Evolutionary conservation across 2,113 vertebrate species (phyloP).

Genomic region (Eretmodus cyanostictus): DNA sequence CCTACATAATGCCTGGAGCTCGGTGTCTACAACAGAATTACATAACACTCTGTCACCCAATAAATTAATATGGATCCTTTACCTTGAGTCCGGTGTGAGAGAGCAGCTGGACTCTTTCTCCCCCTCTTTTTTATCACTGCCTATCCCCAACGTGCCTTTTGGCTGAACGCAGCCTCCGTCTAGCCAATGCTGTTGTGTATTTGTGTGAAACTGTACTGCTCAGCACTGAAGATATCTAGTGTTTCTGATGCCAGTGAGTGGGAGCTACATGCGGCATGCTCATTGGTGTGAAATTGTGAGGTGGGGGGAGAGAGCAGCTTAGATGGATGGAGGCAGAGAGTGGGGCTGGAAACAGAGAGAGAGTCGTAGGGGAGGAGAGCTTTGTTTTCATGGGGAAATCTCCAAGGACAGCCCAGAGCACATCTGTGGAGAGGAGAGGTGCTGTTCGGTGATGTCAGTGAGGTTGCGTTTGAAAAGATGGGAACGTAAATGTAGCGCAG

Average conservation of each 20-base stretch:
- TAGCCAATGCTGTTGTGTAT: constrained; percentile 18
- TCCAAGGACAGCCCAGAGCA: constrained; percentile 39
- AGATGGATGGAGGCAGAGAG: constrained; percentile 14
- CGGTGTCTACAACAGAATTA: constrained; percentile 11
- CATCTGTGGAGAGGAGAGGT: constrained; percentile 28
- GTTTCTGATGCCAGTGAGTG: constrained; percentile 63
- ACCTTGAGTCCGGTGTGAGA: constrained; percentile 56
- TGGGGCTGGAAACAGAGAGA: constrained; percentile 14
- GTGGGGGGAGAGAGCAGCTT: constrained; percentile 13
- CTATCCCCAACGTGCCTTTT: constrained; percentile 20
- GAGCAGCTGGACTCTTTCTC: constrained; percentile 26
- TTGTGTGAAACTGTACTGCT: constrained; percentile 29
- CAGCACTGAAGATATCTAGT: constrained; percentile 47
- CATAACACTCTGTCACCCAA: constrained; percentile 22
- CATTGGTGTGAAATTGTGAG: constrained; percentile 56
- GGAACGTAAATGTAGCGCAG: not conserved
- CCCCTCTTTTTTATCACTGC: not conserved
- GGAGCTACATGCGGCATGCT: constrained; percentile 59
- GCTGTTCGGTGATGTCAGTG: not conserved
- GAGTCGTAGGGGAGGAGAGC: not conserved
- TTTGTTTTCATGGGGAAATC: constrained; percentile 49
- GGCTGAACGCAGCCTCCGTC: constrained; percentile 15
- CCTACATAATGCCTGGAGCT: not conserved
- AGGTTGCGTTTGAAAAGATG: not conserved
- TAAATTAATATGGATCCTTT: constrained; percentile 52